Base-by-base conservation (phyloP, 1,140 invertebrate species). In the Onthophagus taurus region DNA sequence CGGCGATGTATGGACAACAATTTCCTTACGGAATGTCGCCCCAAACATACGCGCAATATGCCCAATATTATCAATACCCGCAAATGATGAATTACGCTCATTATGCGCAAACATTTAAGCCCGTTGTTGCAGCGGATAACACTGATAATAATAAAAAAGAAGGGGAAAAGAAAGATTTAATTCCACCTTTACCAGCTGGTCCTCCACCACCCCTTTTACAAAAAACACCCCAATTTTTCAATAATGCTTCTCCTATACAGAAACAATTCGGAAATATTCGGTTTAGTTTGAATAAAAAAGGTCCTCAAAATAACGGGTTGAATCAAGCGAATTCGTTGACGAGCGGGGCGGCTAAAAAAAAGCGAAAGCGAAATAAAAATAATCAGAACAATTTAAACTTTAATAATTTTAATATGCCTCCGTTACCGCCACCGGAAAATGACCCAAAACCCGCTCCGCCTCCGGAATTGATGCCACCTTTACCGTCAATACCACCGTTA, bases 291-390 rank as follows among this genome's bases (percentile, higher is more conserved):
- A 55, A 55, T 34, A 50, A 54, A 3, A 58, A 58, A 38, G 39
- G 53, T 13, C 44, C 47, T 12, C 39, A 48, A 33, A 43, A 39
- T 20, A 43, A 36, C 20, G 14, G 44, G 9, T 30, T 42, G 16
- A 39, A 41, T 20, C 45, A 47, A 33, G 49, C 35, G 19, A 58
- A 54, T 44, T 50, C 45, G 7, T 50, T 52, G 3, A 78, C 71
- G 47, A 77, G 72, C 45, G 75, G 71, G 33, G 70, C 69, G 16
- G 69, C 73, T 5, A 84, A 84, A 68, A 85, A 83, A 65, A 84
- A 83, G 59, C 75, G 81, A 44, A 84, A 83, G 61, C 75, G 52
- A 51, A 80, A 78, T 49, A 80, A 80, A 61, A 81, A 79, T 59
- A 72, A 72, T 59, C 61, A 74, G 61, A 67, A 73, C 51, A 64